Percentiles rank a stretch among this genome's conserved stretches.
Conservation (phyloP, 2,888 invertebrate species). For the Hartigia nigra region DNA sequence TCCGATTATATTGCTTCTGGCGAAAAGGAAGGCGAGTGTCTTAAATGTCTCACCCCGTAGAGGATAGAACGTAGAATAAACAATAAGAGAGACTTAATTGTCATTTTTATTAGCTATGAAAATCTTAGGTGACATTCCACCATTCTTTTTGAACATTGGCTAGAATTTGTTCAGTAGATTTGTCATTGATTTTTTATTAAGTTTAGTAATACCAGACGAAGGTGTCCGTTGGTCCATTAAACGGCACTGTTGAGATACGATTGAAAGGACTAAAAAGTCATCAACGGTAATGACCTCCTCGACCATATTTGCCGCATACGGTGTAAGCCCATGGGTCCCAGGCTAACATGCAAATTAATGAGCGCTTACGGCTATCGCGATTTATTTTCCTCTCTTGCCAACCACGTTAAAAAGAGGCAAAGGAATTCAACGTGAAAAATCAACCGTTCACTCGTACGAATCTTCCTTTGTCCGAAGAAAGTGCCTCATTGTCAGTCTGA, state of each 20-base stretch:
- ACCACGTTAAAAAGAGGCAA: background rate
- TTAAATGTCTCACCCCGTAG: background rate
- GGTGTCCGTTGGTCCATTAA: background rate
- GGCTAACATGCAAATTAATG: constrained; percentile 33
- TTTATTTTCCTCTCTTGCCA: constrained; percentile 25
- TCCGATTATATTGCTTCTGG: constrained; percentile 43
- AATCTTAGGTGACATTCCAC: background rate
- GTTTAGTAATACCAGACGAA: background rate
- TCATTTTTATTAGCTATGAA: background rate
- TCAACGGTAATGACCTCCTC: constrained; percentile 15
- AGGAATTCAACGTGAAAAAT: background rate
- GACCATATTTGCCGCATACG: constrained; percentile 23
- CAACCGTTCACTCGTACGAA: background rate
- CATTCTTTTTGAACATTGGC: background rate
- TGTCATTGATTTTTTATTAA: background rate
- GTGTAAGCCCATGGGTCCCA: background rate
- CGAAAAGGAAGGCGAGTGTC: constrained; percentile 25
- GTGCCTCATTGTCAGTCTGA: background rate
- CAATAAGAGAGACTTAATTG: too few relatives aligned
- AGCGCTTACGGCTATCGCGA: constrained; percentile 32
- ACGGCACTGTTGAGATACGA: background rate
- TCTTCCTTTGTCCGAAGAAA: background rate
- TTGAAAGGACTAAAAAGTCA: background rate
- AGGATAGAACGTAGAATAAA: background rate
- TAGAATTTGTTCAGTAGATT: too few relatives aligned